Percentiles rank a stretch among this genome's conserved stretches.
These are phyloP conservation scores for Ametastegia equiseti DNA, from an alignment of 2,888 invertebrate species.

Conservation along the genomic window DNA sequence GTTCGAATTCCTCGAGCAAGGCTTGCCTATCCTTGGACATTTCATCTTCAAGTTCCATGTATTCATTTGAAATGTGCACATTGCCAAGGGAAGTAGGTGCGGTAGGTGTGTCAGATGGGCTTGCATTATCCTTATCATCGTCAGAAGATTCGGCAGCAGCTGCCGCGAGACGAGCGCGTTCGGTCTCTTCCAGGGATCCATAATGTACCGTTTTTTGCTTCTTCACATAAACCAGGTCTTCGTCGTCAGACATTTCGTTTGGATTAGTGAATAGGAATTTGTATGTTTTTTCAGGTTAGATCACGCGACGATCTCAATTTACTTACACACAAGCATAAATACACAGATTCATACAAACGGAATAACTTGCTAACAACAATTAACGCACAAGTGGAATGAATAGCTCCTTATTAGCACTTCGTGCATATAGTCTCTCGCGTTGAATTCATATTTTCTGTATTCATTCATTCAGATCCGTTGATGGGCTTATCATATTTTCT, in stretches of 20 bases:
- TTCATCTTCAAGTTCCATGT: constrained; percentile 92
- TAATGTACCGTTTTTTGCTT: constrained; percentile 89
- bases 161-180: constrained; percentile 83
- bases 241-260: constrained; percentile 88
- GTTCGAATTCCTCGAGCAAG: constrained; percentile 96
- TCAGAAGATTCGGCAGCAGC: constrained; percentile 81
- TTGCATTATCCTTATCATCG: constrained; percentile 78
- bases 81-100: constrained; percentile 63
- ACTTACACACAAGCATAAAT: neutral
- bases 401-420: neutral
- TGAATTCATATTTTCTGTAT: neutral
- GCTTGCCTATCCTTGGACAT: constrained; percentile 94
- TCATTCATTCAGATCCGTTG: too few relatives aligned
- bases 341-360: neutral
- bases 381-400: neutral
- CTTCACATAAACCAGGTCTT: constrained; percentile 86
- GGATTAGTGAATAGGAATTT: neutral
- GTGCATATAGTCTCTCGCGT: neutral
- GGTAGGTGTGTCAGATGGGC: constrained; percentile 73
- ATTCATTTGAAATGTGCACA: constrained; percentile 77
- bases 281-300: neutral
- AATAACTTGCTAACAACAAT: neutral
- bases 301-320: neutral
- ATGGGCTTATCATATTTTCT: too few relatives aligned
- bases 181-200: constrained; percentile 92